Base-by-base conservation (phyloP, 2,113 vertebrate species). In the Notarius lentiginosus region DNA sequence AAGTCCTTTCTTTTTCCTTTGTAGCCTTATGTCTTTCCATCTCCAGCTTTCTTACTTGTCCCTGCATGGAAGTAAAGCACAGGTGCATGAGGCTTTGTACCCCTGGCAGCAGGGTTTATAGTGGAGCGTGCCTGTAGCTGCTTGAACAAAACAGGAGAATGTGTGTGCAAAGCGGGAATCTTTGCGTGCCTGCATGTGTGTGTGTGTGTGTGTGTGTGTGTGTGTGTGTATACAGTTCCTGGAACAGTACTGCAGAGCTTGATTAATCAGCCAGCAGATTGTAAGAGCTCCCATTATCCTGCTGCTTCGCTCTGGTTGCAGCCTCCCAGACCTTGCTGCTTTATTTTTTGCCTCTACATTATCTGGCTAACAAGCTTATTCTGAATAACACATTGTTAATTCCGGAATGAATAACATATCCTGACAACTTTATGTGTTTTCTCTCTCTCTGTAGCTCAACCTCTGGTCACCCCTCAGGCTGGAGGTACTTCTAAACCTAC, bases 311-410 rank as follows among this genome's bases (percentile, higher is more conserved):
- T 86, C 86, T 68, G 86, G 84, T 85, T 88, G 88, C 30, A 88
- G 88, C 86, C 87, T 89, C 83, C 81, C 72, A 81, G 90, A 88
- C 86, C 66, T 91, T 47, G 60, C 24, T 84, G 79, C 85, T 91
- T 89, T 90, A 53, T 55, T 85, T 89, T 66, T 85, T 87, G 84
- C 76, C 86, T 89, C 84, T 87, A 83, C 85, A 89, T 89, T 89
- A 88, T 89, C 84, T 86, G 20, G 83, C 81, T 90, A 91, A 90
- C 90, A 92, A 90, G 88, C 88, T 89, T 90, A 88, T 91, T 92
- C 88, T 89, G 83, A 89, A 87, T 86, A 90, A 84, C 87, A 89
- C 51, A 82, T 90, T 83, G 83, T 89, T 91, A 91, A 90, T 90
- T 91, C 79, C 56, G 70, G 85, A 84, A 82, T 84, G 73, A 90